Percentiles rank a stretch among this genome's conserved stretches.
Conservation (phyloP, 23 tunicate species). For the Aplidium turbinatum region DNA sequence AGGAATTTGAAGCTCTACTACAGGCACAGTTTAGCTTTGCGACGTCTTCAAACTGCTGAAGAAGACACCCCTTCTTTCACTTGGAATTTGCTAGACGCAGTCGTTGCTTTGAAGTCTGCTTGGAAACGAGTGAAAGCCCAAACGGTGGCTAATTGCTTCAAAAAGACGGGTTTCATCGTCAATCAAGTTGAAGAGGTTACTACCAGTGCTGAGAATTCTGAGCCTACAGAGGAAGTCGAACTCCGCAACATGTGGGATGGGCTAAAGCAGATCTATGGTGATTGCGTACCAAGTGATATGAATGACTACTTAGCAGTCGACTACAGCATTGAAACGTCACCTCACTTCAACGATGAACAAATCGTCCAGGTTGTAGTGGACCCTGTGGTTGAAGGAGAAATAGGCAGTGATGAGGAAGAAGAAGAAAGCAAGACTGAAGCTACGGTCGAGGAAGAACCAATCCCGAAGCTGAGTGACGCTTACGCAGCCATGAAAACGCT, state of each 20-base stretch:
- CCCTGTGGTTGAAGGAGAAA: constrained; percentile 31
- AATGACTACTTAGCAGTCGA: constrained; percentile 36
- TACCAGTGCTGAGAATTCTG: constrained; percentile 13
- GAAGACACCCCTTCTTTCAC: not conserved
- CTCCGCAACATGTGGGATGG: constrained; percentile 12
- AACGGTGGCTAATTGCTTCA: not conserved
- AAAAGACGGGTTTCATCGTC: constrained; percentile 4
- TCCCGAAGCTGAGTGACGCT: constrained; percentile 24
- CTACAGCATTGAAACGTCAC: constrained; percentile 14
- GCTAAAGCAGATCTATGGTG: constrained; percentile 26
- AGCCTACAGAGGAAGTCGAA: constrained; percentile 8
- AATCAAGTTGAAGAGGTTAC: constrained; percentile 10
- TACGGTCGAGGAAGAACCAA: constrained; percentile 11
- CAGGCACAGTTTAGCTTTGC: constrained; percentile 5
- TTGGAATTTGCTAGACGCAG: not conserved
- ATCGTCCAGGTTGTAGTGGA: constrained; percentile 8
- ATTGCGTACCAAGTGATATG: constrained; percentile 13
- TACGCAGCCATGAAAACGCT: constrained; percentile 32
- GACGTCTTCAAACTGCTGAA: constrained; percentile 21
- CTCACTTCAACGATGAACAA: constrained; percentile 18
- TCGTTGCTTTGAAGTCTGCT: constrained; percentile 14
- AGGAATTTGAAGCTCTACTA: constrained; percentile 11
- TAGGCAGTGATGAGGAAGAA: constrained; percentile 17
- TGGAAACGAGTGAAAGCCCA: constrained; percentile 4
- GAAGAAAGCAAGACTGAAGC: constrained; percentile 18